Conservation (phyloP, 30 jellyfish, hydroid and myxozoan species). For the Turritopsis rubra region DNA sequence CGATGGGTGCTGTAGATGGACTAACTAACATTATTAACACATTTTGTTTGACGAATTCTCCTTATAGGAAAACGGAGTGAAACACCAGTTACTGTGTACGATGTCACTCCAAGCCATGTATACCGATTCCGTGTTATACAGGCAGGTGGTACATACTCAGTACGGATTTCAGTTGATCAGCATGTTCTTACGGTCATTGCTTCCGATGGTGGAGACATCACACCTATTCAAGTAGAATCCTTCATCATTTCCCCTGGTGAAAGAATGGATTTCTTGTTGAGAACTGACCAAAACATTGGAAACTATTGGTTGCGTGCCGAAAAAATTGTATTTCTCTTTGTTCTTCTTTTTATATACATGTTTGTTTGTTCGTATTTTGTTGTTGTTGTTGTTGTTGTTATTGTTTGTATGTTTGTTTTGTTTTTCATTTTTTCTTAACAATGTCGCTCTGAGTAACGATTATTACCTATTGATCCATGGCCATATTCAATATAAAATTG, state of each 20-base stretch:
- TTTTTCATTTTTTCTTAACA: too few species aligned
- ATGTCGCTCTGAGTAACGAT: too few species aligned
- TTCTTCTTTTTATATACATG: neutral
- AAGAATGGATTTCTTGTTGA: conserved; percentile 22
- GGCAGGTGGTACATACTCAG: conserved; percentile 27
- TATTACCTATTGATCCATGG: too few species aligned
- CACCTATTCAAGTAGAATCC: neutral
- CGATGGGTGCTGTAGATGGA: too few species aligned
- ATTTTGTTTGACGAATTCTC: too few species aligned
- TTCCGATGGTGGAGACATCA: conserved; percentile 21
- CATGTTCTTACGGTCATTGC: conserved; percentile 19
- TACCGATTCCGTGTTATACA: conserved; percentile 28
- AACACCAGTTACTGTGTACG: conserved; percentile 14
- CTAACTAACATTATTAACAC: too few species aligned
- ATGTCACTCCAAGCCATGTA: neutral
- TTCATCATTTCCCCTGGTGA: conserved; percentile 25
- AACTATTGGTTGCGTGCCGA: conserved; percentile 32
- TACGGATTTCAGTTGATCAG: conserved; percentile 20
- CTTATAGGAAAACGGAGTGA: neutral
- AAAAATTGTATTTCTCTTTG: neutral
- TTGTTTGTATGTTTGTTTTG: too few species aligned
- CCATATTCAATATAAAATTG: too few species aligned
- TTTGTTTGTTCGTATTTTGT: conserved; percentile 11
- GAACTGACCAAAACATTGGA: conserved; percentile 12
- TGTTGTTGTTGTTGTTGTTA: too few species aligned